These are phyloP conservation scores for Drosophila ficusphila DNA, from an alignment of 1,140 invertebrate species.

Conservation along the genomic window DNA sequence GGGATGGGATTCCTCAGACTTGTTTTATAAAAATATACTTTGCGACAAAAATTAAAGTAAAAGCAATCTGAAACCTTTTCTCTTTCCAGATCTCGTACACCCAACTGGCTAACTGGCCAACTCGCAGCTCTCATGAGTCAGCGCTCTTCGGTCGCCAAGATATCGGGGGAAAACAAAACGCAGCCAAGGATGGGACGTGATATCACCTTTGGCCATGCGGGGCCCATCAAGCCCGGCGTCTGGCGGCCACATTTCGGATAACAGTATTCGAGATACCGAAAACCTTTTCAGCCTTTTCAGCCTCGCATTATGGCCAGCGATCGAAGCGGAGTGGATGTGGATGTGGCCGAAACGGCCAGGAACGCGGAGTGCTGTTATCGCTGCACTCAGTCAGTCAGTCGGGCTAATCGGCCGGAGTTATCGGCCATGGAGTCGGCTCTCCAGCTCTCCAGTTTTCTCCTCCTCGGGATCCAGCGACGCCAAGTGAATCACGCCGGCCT, in stretches of 20 bases:
- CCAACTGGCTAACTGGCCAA: background rate
- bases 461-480: constrained; percentile 63
- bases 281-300: constrained; percentile 49
- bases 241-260: constrained; percentile 71
- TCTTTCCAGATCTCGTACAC: background rate
- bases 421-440: constrained; percentile 54
- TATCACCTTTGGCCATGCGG: constrained; percentile 57
- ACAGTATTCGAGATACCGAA: constrained; percentile 63
- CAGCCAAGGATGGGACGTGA: constrained; percentile 40
- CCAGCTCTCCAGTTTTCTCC: background rate
- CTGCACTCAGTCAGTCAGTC: constrained; percentile 70
- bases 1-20: background rate
- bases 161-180: constrained; percentile 50
- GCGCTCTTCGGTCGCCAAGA: constrained; percentile 15
- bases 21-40: no score
- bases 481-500: constrained; percentile 74
- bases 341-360: constrained; percentile 7
- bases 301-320: constrained; percentile 50
- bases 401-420: constrained; percentile 76
- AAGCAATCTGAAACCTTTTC: background rate
- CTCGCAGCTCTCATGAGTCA: constrained; percentile 32
- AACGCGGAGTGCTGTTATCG: constrained; percentile 49
- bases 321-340: constrained; percentile 1
- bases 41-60: background rate
- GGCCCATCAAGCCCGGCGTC: constrained; percentile 26